Conservation (phyloP, 2,888 invertebrate genomes). For the Ceratothoa steindachneri region DNA sequence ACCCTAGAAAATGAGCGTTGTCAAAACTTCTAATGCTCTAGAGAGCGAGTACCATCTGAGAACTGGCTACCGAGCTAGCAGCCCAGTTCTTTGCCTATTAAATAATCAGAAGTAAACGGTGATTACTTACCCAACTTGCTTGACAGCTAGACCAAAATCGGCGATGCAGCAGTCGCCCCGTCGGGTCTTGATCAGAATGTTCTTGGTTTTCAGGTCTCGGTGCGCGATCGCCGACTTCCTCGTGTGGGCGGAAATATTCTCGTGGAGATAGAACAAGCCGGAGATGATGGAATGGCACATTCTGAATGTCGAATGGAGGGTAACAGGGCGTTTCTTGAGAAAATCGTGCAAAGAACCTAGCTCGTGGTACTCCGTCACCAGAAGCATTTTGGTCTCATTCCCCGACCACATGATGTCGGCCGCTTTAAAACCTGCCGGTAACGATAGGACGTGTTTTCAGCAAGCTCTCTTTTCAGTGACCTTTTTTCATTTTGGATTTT, state of each 20-base stretch:
- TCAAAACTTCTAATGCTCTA: too few species aligned
- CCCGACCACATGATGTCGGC: constrained; percentile 71
- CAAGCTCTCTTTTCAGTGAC: too few species aligned
- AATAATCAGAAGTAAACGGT: too few species aligned
- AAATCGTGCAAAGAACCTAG: constrained; percentile 85
- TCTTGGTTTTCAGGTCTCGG: constrained; percentile 87
- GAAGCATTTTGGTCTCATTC: constrained; percentile 81
- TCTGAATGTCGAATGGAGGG: constrained; percentile 47
- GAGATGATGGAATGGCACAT: constrained; percentile 34
- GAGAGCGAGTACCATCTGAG: too few species aligned
- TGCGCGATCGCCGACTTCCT: constrained; percentile 90
- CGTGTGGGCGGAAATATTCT: constrained; percentile 81
- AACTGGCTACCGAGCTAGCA: too few species aligned
- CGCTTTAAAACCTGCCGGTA: constrained; percentile 72
- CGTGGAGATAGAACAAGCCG: constrained; percentile 81
- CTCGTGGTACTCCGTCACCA: constrained; percentile 90
- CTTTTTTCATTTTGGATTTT: too few species aligned
- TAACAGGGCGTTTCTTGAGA: constrained; percentile 67
- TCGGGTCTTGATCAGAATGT: constrained; percentile 76
- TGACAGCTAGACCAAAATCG: constrained; percentile 87
- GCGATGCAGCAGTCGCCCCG: constrained; percentile 86
- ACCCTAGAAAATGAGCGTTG: too few species aligned
- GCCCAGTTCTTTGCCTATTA: too few species aligned
- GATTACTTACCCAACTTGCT: too few species aligned
- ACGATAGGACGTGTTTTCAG: too few species aligned